Evolutionary conservation across 2,113 vertebrate genomes (phyloP).

Genomic region (Megaceryle maxima): DNA sequence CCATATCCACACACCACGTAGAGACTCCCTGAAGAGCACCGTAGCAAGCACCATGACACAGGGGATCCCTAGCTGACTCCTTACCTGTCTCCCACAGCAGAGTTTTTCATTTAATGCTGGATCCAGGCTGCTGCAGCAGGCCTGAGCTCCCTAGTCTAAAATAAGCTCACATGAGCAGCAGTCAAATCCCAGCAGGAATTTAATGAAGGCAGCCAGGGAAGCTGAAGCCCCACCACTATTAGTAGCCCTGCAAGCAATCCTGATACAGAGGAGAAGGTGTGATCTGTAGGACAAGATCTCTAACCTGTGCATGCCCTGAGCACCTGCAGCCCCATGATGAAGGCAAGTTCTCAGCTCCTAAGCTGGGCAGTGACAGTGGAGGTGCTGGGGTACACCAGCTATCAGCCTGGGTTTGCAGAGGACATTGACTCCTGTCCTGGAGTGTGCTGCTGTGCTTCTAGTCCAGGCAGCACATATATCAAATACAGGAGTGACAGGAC

Average conservation of each 20-base stretch:
- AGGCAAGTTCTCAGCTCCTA: neutral
- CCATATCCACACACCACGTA: neutral
- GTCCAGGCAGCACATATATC: neutral
- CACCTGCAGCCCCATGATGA: neutral
- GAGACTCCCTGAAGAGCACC: neutral
- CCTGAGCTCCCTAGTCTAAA: neutral
- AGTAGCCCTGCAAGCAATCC: neutral
- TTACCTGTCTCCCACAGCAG: neutral
- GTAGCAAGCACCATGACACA: neutral
- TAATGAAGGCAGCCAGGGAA: neutral
- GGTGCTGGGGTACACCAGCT: neutral
- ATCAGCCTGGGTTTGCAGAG: neutral
- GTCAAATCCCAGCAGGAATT: neutral
- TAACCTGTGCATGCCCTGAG: neutral
- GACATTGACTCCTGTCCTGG: neutral
- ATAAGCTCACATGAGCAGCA: neutral
- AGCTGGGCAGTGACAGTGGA: neutral
- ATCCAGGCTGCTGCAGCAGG: neutral
- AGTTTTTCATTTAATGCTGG: neutral
- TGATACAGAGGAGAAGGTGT: neutral
- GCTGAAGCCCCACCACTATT: rapidly evolving
- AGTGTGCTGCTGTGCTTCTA: neutral
- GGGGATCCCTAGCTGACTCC: neutral
- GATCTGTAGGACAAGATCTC: neutral
- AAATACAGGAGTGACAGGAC: neutral